Base-by-base conservation (phyloP, 2,888 invertebrate species). In the Dilophus febrilis region DNA sequence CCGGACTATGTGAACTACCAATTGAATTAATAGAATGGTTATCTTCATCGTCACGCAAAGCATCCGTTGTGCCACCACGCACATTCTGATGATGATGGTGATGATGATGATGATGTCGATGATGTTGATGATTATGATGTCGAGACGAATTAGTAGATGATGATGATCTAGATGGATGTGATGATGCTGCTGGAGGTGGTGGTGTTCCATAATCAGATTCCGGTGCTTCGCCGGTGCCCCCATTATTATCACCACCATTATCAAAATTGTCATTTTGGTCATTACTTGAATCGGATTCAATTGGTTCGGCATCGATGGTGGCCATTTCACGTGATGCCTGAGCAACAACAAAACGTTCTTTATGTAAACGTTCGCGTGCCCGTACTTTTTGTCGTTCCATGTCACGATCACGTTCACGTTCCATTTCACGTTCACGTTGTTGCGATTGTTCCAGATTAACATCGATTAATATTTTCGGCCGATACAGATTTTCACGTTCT, bases 401-500 rank as follows among this genome's bases (percentile, higher is more conserved):
- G 49, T 68, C 64, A 41, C 72, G 57, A 54, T 68, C 67, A 44
- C 63, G 48, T 51, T 66, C 67, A 46, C 69, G 57, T 53, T 66
- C 67, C 40, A 64, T 60, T 55, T 74, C 74, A 33, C 67, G 64
- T 57, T 73, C 74, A 38, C 70, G 66, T 50, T 74, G 73, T 53
- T 67, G 69, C 51, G 67, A 66, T 45, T 65, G 66, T 52, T 72
- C 74, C 55, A 71, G 62, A 52, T 71, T 71, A 7, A 73, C 74
- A 60, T 77, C 76, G 48, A 88, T 77, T 40, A 88, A 68, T 47
- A 87, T 73, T 51, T 81, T 77, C 39, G 91, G 90, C 58, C 74
- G 75, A 63, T 90, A 86, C 55, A 77, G 74, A 53, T 80, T 84
- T 55, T 90, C 90, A 37, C 79, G 71, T 57, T 81, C 80, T 48